Conservation (phyloP, 2,113 vertebrate species). For the Cyprinus carpio region DNA sequence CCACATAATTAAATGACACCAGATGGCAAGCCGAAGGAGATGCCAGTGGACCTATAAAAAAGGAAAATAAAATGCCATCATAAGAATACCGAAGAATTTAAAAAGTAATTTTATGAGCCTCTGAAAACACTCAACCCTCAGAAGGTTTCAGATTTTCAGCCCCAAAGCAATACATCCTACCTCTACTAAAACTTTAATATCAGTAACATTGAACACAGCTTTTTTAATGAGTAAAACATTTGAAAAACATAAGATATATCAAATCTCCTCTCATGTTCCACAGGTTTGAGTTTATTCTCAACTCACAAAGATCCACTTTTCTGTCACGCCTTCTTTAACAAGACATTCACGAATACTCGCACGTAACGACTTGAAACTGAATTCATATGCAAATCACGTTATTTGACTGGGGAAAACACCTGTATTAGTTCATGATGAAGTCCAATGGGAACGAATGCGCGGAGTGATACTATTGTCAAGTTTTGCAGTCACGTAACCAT, state of each 20-base stretch:
- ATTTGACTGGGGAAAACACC: conserved; percentile 16
- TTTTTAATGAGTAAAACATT: background rate
- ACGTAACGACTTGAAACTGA: conserved; percentile 8
- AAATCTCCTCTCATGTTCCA: background rate
- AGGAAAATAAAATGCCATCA: conserved; percentile 33
- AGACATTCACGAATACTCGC: conserved; percentile 19
- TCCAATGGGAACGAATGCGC: background rate
- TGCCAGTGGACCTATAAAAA: conserved; percentile 26
- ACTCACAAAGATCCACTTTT: background rate
- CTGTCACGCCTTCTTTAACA: conserved; percentile 3
- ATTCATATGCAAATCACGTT: conserved; percentile 31
- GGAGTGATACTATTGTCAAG: background rate
- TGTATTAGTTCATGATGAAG: background rate
- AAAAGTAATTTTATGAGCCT: conserved; percentile 21
- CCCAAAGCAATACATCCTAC: background rate
- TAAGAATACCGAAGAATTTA: conserved; percentile 16
- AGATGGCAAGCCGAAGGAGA: conserved; percentile 51
- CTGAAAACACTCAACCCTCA: background rate
- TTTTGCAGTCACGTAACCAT: background rate
- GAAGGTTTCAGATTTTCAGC: background rate
- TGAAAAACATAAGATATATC: background rate
- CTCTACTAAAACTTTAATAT: background rate
- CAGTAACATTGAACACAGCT: background rate
- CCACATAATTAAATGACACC: conserved; percentile 75
- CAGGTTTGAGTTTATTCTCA: background rate